These are phyloP conservation scores for Antennarius maculatus DNA, from an alignment of 2,797 vertebrate genomes.

Conservation along the genomic window DNA sequence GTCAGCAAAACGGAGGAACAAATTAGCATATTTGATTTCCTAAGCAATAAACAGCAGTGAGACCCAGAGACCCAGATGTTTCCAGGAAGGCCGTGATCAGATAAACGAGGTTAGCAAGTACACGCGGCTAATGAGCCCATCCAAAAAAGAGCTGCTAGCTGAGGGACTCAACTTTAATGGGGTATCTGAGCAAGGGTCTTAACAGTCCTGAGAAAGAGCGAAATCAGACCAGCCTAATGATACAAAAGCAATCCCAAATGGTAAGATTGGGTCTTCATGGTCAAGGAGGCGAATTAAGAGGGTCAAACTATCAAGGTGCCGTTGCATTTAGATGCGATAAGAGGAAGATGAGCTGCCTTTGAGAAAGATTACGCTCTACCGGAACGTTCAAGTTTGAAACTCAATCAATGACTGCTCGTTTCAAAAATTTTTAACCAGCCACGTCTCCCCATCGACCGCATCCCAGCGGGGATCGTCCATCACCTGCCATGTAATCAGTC, in stretches of 20 bases:
- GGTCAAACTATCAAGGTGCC: too few relatives aligned
- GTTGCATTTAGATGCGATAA: too few relatives aligned
- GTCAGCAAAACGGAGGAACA: slow-evolving; percentile 12
- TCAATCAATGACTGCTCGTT: too few relatives aligned
- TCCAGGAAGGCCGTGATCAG: neutral
- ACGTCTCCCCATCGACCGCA: neutral
- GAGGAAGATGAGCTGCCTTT: too few relatives aligned
- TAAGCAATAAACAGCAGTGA: neutral
- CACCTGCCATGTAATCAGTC: too few relatives aligned
- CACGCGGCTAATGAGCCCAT: neutral
- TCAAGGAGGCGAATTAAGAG: too few relatives aligned
- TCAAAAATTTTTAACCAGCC: too few relatives aligned
- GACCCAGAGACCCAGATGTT: neutral
- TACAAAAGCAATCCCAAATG: too few relatives aligned
- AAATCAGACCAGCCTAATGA: too few relatives aligned
- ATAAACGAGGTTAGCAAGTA: neutral
- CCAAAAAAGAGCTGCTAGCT: neutral
- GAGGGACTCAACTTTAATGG: neutral
- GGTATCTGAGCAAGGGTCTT: neutral
- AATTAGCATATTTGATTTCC: slow-evolving; percentile 11
- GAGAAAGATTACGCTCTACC: too few relatives aligned
- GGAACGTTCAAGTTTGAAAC: too few relatives aligned
- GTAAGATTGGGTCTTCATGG: too few relatives aligned
- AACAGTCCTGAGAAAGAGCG: neutral
- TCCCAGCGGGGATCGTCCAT: neutral